A percentile compares a stretch with the other conserved stretches of the same genome.
These are phyloP conservation scores for Anser cygnoides DNA, from an alignment of 2,113 vertebrate genomes.

Conservation along the genomic window DNA sequence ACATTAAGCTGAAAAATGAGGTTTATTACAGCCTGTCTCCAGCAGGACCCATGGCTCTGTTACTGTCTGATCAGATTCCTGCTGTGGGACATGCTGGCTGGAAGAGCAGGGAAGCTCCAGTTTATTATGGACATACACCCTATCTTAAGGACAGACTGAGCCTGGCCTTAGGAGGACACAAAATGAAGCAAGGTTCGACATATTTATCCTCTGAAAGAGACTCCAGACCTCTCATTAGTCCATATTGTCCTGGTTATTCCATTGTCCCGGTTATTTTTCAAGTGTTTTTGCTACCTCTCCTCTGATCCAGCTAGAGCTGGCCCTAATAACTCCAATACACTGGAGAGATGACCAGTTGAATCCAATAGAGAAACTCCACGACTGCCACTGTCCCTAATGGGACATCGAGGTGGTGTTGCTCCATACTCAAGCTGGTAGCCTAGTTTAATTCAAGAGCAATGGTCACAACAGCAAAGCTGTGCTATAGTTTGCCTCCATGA, in stretches of 20 bases:
- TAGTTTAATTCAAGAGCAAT: neutral
- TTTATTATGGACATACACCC: no score
- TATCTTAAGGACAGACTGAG: neutral
- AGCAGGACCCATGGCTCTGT: neutral
- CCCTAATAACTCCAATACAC: neutral
- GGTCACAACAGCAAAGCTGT: neutral
- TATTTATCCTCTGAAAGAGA: neutral
- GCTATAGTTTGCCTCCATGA: neutral
- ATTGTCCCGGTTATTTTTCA: neutral
- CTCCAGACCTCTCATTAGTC: neutral
- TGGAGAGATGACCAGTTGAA: neutral
- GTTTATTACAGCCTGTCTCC: neutral
- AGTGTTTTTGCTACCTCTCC: neutral
- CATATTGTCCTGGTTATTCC: neutral
- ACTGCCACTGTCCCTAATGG: neutral
- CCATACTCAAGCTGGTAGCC: neutral
- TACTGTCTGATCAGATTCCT: neutral
- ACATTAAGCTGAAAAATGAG: neutral
- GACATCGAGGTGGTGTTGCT: accelerated
- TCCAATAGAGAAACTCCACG: neutral
- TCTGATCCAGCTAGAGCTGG: neutral
- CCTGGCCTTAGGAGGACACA: neutral
- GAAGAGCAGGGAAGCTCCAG: neutral
- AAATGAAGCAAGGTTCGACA: neutral
- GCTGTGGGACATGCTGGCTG: neutral